Evolutionary conservation across 2,797 vertebrate genomes (phyloP).

Genomic region (Danio tinwini): DNA sequence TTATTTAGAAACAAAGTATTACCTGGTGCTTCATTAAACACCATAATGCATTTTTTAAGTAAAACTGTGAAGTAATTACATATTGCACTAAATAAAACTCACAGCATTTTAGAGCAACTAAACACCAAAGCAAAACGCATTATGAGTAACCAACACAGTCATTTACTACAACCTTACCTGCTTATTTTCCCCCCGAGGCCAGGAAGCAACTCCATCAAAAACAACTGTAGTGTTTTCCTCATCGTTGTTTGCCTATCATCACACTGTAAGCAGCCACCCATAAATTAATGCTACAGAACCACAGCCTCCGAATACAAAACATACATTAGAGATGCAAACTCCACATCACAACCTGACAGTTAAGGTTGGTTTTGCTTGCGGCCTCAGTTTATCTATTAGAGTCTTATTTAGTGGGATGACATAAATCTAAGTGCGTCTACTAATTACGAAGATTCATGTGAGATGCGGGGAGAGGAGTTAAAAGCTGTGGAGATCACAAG

Average conservation of each 20-base stretch:
- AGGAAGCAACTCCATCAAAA: conserved; percentile 38
- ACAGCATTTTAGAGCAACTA: neutral
- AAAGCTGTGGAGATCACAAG: conserved; percentile 77
- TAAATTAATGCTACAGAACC: conserved; percentile 49
- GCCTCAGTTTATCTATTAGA: conserved; percentile 72
- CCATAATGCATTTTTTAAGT: neutral
- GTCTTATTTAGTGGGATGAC: conserved; percentile 63
- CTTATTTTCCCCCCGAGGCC: conserved; percentile 58
- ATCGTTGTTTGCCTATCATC: conserved; percentile 64
- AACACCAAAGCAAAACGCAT: conserved; percentile 11
- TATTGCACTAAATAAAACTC: neutral
- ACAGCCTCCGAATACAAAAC: conserved; percentile 57
- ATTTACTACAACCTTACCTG: conserved; percentile 31
- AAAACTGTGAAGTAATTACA: neutral
- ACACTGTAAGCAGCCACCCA: conserved; percentile 55
- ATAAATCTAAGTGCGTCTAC: conserved; percentile 70
- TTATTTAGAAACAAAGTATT: neutral
- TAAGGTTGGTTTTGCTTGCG: conserved; percentile 40
- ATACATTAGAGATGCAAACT: conserved; percentile 56
- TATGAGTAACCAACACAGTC: conserved; percentile 47
- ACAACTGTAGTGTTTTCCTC: conserved; percentile 67
- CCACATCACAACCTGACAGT: conserved; percentile 26
- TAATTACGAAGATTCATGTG: conserved; percentile 78
- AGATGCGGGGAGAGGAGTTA: conserved; percentile 69
- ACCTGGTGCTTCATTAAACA: neutral